phyloP scores from a whole-genome alignment of 2,888 invertebrate species.

The Limnephilus auricula region DNA sequence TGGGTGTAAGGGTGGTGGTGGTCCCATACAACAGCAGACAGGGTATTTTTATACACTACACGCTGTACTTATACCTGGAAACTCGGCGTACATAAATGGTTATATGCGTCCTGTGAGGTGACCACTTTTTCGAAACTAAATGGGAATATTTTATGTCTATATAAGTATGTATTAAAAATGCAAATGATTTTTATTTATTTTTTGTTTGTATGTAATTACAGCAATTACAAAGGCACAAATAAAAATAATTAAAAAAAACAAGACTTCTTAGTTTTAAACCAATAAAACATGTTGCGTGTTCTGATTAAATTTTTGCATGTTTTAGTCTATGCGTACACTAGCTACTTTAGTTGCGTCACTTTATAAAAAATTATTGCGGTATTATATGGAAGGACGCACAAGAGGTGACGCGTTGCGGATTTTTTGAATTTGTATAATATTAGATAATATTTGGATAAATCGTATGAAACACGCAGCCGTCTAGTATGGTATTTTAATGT shows the following conservation, averaged over 20 bases:
- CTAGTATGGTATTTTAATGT: no score
- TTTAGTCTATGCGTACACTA: background rate
- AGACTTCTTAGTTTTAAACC: background rate
- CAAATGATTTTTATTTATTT: no score
- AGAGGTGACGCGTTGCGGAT: no score
- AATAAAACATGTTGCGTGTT: background rate
- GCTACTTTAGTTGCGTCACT: no score
- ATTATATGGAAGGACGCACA: no score
- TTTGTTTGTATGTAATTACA: background rate
- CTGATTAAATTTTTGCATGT: no score
- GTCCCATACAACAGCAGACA: background rate
- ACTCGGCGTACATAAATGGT: slow-evolving; percentile 46
- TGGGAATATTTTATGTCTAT: background rate
- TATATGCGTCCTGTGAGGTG: slow-evolving; percentile 42
- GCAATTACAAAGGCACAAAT: no score
- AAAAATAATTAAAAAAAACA: background rate
- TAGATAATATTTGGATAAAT: no score
- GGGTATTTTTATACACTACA: background rate
- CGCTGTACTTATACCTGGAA: slow-evolving; percentile 42
- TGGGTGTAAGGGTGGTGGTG: background rate
- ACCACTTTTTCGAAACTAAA: background rate
- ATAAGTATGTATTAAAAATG: no score
- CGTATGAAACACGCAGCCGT: no score
- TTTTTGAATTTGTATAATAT: no score
- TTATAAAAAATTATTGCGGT: no score